Conservation (phyloP, 2,113 vertebrate genomes). For the Isichthys henryi region DNA sequence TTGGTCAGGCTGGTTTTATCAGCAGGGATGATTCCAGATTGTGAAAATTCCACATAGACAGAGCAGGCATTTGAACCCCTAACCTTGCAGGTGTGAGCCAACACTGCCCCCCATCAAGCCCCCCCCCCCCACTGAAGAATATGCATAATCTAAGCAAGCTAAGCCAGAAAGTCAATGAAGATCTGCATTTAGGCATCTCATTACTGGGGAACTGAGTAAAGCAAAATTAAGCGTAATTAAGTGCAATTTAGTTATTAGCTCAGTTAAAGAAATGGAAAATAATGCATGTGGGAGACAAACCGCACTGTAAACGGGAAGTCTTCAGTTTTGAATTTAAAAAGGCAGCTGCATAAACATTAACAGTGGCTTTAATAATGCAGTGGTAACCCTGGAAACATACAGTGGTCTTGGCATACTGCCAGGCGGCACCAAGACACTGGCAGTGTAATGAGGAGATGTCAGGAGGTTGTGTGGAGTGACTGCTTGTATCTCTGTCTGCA, state of each 20-base stretch:
- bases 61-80: background rate
- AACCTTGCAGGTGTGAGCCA: background rate
- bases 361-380: background rate
- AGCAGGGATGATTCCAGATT: background rate
- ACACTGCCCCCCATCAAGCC: background rate
- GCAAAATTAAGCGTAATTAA: background rate
- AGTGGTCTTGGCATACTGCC: background rate
- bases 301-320: background rate
- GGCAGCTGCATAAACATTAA: background rate
- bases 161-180: background rate
- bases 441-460: background rate
- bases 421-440: background rate
- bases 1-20: background rate
- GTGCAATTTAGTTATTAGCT: background rate
- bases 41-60: background rate
- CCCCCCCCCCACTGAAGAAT: background rate
- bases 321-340: background rate
- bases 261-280: background rate
- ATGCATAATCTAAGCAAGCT: background rate
- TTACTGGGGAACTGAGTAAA: background rate
- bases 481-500: background rate
- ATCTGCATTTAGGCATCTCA: background rate
- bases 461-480: background rate
- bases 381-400: background rate
- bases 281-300: background rate